Percentiles rank a stretch among this genome's conserved stretches.
phyloP scores from a whole-genome alignment of 2,113 vertebrate genomes.

The Neolamprologus caudopunctatus region DNA sequence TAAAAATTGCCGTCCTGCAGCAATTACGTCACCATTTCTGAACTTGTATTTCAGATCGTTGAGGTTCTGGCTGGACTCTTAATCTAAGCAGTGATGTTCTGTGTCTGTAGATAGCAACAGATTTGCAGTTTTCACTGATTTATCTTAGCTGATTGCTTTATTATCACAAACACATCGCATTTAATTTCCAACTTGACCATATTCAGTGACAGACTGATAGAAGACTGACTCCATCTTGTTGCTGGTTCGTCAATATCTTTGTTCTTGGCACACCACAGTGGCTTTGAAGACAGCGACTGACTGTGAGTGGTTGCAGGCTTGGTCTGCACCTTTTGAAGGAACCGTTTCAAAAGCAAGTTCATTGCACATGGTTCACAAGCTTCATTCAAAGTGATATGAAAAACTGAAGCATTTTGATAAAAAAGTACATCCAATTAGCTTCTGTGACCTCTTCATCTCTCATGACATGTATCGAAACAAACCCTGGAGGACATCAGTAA shows the following conservation, averaged over 20 bases:
- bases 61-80: neutral
- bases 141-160: neutral
- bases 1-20: neutral
- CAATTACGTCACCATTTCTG: neutral
- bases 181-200: neutral
- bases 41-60: neutral
- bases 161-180: rapidly evolving
- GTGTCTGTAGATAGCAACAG: neutral
- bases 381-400: neutral
- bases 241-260: neutral
- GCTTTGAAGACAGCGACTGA: neutral
- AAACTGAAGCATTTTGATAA: neutral
- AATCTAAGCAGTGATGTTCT: neutral
- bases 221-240: neutral
- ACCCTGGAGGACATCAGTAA: neutral
- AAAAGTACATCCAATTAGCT: neutral
- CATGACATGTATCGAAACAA: neutral
- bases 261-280: neutral
- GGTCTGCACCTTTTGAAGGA: neutral
- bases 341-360: neutral
- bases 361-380: neutral
- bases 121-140: neutral
- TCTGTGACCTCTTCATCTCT: neutral
- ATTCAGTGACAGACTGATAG: neutral
- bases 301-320: neutral